Evolutionary conservation across 2,113 vertebrate genomes (phyloP), one percentile per base, ranked within the genome.

Genomic region (Myotis yumanensis): DNA sequence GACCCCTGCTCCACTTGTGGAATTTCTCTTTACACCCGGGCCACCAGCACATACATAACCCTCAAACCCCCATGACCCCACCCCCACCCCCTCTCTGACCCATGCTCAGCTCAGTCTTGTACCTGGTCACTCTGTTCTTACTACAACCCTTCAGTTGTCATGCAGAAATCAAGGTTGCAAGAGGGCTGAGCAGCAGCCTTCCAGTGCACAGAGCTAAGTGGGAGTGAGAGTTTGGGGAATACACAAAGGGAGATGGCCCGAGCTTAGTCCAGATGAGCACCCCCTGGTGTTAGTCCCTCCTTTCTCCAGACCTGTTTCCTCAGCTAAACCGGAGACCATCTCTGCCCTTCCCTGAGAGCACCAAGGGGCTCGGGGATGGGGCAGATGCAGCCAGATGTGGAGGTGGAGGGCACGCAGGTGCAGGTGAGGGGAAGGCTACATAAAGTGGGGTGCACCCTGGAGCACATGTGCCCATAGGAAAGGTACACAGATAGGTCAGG

Each of bases 201-300:
- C 20, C 16, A 0, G 0, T 1, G 1, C 12, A 11, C 51, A 51
- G 11, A 48, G 46, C 72, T 79, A 5, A 43, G 22, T n/a, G 30
- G 43, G 16, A 76, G 71, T 3, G 46, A 23, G 11, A 20, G 14
- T 46, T 7, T 57, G 4, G 22, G 59, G 22, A 16, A 80, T 23
- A 20, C 1, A 64, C 20, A 46, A 25, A 51, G n/a, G 9, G 17
- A 66, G 32, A 28, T 5, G 4, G 46, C 23, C 25, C 5, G 7
- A 51, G 62, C 11, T 2, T 48, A n/a, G 17, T 51, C 68, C 10
- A 10, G 6, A 71, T 5, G 25, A 71, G 57, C 25, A 51, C 66
- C 11, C 37, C 43, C 59, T 11, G 25, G 57, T 20, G 11, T 52
- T 83, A 48, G 35, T 66, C 32, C 54, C 14, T 46, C 25, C 16